phyloP scores from a whole-genome alignment of 2,888 invertebrate species.

The Diarsia brunnea region DNA sequence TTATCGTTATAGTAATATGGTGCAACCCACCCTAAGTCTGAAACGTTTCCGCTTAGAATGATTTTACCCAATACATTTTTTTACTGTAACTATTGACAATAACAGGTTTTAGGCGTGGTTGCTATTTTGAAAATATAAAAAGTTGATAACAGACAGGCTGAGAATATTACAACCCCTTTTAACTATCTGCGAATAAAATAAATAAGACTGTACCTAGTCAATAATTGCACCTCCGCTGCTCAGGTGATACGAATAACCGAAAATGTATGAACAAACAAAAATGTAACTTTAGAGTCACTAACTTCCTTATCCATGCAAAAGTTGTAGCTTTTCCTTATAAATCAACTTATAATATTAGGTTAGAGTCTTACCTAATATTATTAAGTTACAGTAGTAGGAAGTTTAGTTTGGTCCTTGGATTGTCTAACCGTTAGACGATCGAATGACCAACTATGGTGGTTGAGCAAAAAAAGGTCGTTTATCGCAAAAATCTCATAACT shows the following conservation, averaged over 20 bases:
- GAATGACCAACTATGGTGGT: background rate
- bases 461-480: background rate
- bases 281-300: background rate
- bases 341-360: conserved; percentile 5
- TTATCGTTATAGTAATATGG: no score
- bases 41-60: background rate
- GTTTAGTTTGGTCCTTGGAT: no score
- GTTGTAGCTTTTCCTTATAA: background rate
- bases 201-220: background rate
- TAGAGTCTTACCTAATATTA: no score
- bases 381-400: no score
- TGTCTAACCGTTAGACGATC: background rate
- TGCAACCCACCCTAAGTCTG: no score
- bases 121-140: background rate
- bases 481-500: background rate
- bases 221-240: background rate
- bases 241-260: background rate
- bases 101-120: background rate
- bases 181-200: background rate
- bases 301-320: background rate
- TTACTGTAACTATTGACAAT: background rate
- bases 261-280: conserved; percentile 1
- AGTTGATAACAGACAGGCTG: background rate
- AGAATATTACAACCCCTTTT: background rate
- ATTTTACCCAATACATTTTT: background rate